Conservation (phyloP, 1,140 invertebrate genomes). For the Diprion similis region DNA sequence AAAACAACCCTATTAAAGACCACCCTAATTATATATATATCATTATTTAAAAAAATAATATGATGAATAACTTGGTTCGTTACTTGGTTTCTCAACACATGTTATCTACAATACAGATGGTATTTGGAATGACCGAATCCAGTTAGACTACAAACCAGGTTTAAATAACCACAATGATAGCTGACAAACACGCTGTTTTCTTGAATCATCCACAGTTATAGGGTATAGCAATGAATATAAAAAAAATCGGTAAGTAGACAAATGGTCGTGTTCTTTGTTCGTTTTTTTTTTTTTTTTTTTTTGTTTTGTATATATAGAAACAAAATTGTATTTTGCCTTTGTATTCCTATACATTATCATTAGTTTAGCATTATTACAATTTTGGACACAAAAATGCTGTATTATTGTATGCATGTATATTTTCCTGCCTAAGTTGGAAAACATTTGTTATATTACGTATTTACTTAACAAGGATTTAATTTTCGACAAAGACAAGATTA, state of each 20-base stretch:
- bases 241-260: slow-evolving; percentile 3
- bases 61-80: no score
- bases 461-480: not conserved
- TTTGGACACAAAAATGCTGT: slow-evolving; percentile 34
- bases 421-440: slow-evolving; percentile 5
- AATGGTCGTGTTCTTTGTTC: not conserved
- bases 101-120: no score
- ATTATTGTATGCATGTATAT: slow-evolving; percentile 14
- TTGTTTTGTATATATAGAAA: slow-evolving; percentile 31
- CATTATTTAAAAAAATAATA: no score
- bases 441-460: not conserved
- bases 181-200: not conserved
- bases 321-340: slow-evolving; percentile 40
- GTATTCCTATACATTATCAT: slow-evolving; percentile 40
- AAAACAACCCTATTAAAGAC: no score
- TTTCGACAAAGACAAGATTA: not conserved
- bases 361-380: slow-evolving; percentile 38
- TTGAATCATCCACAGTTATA: not conserved
- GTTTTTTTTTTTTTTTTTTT: not conserved
- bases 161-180: no score
- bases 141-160: no score
- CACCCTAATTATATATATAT: no score
- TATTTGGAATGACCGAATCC: no score
- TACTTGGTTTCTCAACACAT: no score
- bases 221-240: not conserved